Base-by-base conservation (phyloP, 2,797 vertebrate genomes). In the Mycteria americana region DNA sequence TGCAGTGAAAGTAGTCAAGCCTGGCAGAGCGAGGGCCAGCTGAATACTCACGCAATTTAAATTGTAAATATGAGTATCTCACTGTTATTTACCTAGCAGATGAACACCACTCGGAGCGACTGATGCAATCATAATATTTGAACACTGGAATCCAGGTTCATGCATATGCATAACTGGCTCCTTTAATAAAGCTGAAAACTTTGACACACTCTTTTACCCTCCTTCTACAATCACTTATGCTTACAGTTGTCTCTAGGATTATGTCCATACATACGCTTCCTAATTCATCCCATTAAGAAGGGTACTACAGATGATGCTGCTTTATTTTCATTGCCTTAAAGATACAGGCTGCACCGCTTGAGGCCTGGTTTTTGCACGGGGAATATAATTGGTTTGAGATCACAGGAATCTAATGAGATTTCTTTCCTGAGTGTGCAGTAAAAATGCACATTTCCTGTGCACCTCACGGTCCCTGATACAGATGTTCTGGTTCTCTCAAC, bases 381-480 rank as follows among this genome's bases (percentile, higher is more conserved):
- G 68, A 63, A 60, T 28, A 24, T 22, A 72, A 95, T 6, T 88
- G 74, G 35, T 82, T 75, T 57, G 81, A 76, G 79, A 89, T 83
- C 65, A 75, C 46, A 33, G 35, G 86, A 82, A 97, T 73, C 48
- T 96, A 90, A 95, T 85, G 85, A 90, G 91, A 76, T 92, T 93
- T 80, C 41, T 53, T 57, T 64, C 82, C 80, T 46, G 53, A 37
- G 37, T 3, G 24, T 25, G n/a, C 92, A 89, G 85, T 72, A 92
- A 95, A 97, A 95, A 85, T 4, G 57, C 51, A 60, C 43, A 37
- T 93, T 96, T 97, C 92, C 77, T 95, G 88, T 41, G 63, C 92
- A 57, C 73, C 68, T 70, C 57, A 37, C 39, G 90, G 78, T 25
- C 10, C 4, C 51, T 7, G 3, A 10, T 48, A 37, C 65, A 93